Conservation (phyloP, 2,888 invertebrate species). For the Epirrhoe tristata region DNA sequence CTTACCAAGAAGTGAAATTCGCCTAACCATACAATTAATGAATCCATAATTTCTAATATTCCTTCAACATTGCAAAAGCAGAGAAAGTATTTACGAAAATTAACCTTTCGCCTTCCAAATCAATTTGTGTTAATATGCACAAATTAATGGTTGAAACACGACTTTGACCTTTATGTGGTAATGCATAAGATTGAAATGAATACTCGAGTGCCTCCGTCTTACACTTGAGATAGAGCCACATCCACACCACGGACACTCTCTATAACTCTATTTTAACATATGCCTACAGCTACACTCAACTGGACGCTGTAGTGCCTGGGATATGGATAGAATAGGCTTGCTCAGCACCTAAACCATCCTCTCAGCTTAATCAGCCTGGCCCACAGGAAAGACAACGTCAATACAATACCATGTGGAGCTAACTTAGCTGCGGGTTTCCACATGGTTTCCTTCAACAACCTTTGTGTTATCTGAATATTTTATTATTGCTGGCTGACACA, state of each 20-base stretch:
- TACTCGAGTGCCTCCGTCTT: conserved; percentile 22
- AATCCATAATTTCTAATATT: conserved; percentile 6
- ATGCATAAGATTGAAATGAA: conserved; percentile 17
- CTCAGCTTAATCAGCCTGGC: no score
- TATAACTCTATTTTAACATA: no score
- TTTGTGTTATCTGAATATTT: no score
- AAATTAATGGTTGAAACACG: conserved; percentile 25
- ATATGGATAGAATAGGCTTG: no score
- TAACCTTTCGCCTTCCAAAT: conserved; percentile 31
- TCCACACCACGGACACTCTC: background rate
- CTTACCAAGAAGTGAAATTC: background rate
- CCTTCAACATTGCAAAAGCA: conserved; percentile 8
- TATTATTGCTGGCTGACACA: no score
- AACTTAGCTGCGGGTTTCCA: no score
- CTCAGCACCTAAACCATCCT: no score
- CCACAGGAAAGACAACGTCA: no score
- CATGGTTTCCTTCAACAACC: no score
- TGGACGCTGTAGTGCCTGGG: no score
- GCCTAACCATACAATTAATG: background rate
- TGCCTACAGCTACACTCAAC: no score
- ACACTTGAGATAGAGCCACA: background rate
- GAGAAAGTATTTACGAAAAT: conserved; percentile 22
- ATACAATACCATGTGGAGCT: no score
- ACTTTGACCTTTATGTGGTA: conserved; percentile 28
- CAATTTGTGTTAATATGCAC: conserved; percentile 19